Evolutionary conservation across 2,797 vertebrate species (phyloP).

Genomic region (Telmatherina bonti): DNA sequence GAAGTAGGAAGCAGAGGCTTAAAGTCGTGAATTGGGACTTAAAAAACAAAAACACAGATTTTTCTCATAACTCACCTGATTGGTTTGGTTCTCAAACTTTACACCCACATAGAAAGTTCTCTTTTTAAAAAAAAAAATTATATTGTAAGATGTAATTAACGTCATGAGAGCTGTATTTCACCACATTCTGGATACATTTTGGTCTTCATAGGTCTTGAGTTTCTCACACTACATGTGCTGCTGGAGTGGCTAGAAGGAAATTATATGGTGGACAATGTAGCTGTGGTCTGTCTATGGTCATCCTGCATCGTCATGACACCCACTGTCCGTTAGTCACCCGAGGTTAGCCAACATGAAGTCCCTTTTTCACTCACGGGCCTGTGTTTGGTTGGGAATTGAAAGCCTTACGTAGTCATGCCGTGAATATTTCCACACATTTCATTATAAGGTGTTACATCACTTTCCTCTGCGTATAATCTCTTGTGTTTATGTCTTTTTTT

Average conservation of each 20-base stretch:
- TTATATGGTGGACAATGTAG: slow-evolving; percentile 46
- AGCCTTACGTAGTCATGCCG: slow-evolving; percentile 12
- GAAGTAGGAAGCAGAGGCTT: slow-evolving; percentile 60
- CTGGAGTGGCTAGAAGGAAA: slow-evolving; percentile 42
- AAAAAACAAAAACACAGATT: slow-evolving; percentile 37
- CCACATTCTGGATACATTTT: slow-evolving; percentile 26
- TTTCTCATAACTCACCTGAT: slow-evolving; percentile 38
- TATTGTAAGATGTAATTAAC: background rate
- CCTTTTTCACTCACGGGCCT: slow-evolving; percentile 20
- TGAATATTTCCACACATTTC: background rate
- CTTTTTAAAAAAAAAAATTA: background rate
- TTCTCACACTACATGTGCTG: slow-evolving; percentile 55
- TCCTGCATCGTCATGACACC: slow-evolving; percentile 69
- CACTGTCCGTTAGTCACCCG: slow-evolving; percentile 66
- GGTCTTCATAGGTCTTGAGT: slow-evolving; percentile 35
- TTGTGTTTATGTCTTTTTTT: slow-evolving; percentile 3
- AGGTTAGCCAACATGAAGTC: slow-evolving; percentile 50
- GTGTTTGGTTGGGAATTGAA: slow-evolving; percentile 1
- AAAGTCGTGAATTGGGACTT: slow-evolving; percentile 35
- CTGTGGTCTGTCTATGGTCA: slow-evolving; percentile 59
- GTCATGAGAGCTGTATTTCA: slow-evolving; percentile 12
- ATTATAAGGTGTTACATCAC: background rate
- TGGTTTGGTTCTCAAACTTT: slow-evolving; percentile 3
- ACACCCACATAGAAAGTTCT: background rate
- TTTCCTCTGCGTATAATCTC: slow-evolving; percentile 2